phyloP scores from a whole-genome alignment of 2,113 vertebrate genomes.

The Forbesichthys papilliferus region DNA sequence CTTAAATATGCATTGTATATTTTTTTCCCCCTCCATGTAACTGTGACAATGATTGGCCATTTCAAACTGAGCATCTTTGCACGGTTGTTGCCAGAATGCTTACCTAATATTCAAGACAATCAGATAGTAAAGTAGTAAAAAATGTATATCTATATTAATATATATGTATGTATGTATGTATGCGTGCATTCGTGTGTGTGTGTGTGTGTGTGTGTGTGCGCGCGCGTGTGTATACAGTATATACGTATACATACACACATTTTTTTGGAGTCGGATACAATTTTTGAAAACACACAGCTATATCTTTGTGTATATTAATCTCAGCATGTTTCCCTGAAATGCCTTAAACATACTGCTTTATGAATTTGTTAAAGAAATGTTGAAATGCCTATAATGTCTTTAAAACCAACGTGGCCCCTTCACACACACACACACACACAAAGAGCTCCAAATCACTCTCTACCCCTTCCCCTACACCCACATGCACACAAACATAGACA shows the following conservation, averaged over 20 bases:
- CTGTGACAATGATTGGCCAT: slow-evolving; percentile 38
- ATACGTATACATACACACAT: too few species aligned
- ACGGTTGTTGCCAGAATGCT: slow-evolving; percentile 28
- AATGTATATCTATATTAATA: slow-evolving; percentile 8
- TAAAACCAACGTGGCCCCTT: too few species aligned
- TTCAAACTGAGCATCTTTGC: slow-evolving; percentile 47
- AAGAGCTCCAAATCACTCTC: too few species aligned
- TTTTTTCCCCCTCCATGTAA: slow-evolving; percentile 7
- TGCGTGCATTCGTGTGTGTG: too few species aligned
- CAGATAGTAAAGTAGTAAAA: slow-evolving; percentile 30
- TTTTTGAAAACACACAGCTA: neutral
- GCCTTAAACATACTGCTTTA: slow-evolving; percentile 44
- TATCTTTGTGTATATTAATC: slow-evolving; percentile 30
- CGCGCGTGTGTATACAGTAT: too few species aligned
- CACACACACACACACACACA: too few species aligned
- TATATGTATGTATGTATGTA: neutral
- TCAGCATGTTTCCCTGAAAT: slow-evolving; percentile 30
- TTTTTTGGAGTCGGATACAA: neutral
- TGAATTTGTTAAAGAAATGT: neutral
- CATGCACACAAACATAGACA: too few species aligned
- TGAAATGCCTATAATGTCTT: neutral
- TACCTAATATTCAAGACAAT: slow-evolving; percentile 54
- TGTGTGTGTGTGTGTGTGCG: too few species aligned
- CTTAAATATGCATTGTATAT: too few species aligned
- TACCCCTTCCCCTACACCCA: too few species aligned